phyloP scores from a whole-genome alignment of 92 coral and sea anemone species.

The Meandrina meandrites region DNA sequence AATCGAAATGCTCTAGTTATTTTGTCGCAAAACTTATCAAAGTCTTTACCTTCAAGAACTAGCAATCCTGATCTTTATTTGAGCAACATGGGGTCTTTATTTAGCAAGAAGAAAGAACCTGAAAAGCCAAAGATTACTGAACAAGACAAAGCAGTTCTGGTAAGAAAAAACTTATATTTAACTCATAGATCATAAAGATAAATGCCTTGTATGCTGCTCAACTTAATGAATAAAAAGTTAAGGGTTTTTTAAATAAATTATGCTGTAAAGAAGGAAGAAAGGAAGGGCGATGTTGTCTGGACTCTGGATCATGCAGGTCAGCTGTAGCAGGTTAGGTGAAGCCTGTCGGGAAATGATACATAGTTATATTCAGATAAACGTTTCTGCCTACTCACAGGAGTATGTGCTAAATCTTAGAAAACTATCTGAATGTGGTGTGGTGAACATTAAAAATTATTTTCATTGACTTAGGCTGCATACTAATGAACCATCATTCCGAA shows the following conservation, averaged over 20 bases:
- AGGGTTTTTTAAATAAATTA: background rate
- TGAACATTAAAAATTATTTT: background rate
- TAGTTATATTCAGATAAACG: too few species aligned
- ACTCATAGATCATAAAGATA: background rate
- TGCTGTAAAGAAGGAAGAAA: background rate
- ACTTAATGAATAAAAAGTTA: background rate
- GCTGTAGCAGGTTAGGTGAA: background rate
- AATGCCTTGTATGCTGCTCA: background rate
- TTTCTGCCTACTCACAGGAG: background rate
- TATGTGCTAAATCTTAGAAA: background rate
- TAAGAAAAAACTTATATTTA: constrained; percentile 22
- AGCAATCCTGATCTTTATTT: background rate
- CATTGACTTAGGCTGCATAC: too few species aligned
- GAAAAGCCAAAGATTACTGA: constrained; percentile 90
- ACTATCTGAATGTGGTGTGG: background rate
- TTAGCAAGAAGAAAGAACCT: constrained; percentile 89
- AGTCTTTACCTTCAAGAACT: background rate
- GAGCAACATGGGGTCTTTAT: constrained; percentile 76
- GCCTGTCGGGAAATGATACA: too few species aligned
- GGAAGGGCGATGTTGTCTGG: too few species aligned
- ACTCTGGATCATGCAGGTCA: background rate
- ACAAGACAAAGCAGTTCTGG: constrained; percentile 97
- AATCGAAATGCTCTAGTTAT: background rate
- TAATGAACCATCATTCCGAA: too few species aligned
- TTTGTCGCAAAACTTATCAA: background rate